Base-by-base conservation (phyloP, 2,888 invertebrate genomes). In the Cataglyphis rosenhaueri region DNA sequence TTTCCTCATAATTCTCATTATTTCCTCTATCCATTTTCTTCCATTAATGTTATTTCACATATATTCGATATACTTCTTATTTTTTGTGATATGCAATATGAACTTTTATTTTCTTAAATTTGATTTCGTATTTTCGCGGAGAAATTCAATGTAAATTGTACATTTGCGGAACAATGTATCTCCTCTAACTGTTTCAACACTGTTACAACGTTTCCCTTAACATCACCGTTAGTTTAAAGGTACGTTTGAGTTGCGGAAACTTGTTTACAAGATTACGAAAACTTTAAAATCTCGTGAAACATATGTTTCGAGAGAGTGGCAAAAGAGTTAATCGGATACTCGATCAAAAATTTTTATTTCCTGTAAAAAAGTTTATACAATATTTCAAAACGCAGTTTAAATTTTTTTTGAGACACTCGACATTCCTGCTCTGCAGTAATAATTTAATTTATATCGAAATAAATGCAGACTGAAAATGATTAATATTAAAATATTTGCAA, bases 181-280 rank as follows among this genome's bases (percentile, higher is more conserved):
- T 21, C 18, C 12, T 52, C 25, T 35, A 75, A 38, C 5, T 55
- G 12, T 29, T 41, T 55, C 55, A 29, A 38, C 9, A 57, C 15
- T 65, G n/a, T 25, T 25, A 25, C 25, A 65, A 76, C 41, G n/a
- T 66, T 76, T 66, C n/a, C 38, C 25, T 25, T 29, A 76, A 55
- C 55, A 15, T 25, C 1, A 12, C 9, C 21, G 35, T 75, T 18
- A 25, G 18, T 52, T 35, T 65, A 15, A 55, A 76, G n/a, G 55
- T 76, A 66, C 41, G 29, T 41, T 55, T n/a, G 64, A 55, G 55
- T 38, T 29, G 32, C n/a, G n/a, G 9, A 66, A 57, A 41, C n/a
- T 66, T 57, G 29, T 6, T 41, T 25, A 21, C 41, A 25, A 15
- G 25, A 10, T 76, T 57, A 10, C 3, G 41, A 15, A 76, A 44